These are phyloP conservation scores for Gephyroberyx darwinii DNA, from an alignment of 2,797 vertebrate species.

Conservation along the genomic window DNA sequence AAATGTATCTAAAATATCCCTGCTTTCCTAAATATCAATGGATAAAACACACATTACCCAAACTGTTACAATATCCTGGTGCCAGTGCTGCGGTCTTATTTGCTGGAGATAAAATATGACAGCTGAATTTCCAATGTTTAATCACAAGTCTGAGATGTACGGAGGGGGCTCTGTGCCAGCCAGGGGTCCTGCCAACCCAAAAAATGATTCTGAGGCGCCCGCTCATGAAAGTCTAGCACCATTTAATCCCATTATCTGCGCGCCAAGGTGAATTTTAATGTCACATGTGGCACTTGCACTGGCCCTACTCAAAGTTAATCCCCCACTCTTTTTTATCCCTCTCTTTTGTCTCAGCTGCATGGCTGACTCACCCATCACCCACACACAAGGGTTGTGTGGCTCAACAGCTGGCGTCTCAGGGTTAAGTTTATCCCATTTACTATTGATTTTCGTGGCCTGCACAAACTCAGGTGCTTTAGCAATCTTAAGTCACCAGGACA, in stretches of 20 bases:
- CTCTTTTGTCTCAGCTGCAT: constrained; percentile 67
- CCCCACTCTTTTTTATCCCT: constrained; percentile 45
- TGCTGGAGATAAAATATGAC: too few species aligned
- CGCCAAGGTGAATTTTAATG: constrained; percentile 68
- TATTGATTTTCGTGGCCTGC: constrained; percentile 49
- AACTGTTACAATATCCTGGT: too few species aligned
- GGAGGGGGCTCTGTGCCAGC: not conserved
- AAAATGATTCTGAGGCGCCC: constrained; percentile 24
- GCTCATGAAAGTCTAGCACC: constrained; percentile 55
- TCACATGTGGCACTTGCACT: constrained; percentile 46
- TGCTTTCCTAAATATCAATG: too few species aligned
- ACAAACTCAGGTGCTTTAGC: constrained; percentile 16
- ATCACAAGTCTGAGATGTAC: too few species aligned
- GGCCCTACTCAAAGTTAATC: constrained; percentile 55
- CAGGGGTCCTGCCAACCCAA: constrained; percentile 34
- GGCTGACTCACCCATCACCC: constrained; percentile 57
- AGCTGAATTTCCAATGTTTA: too few species aligned
- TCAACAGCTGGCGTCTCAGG: constrained; percentile 62
- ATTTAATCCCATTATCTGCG: constrained; percentile 72
- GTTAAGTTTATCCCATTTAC: constrained; percentile 60
- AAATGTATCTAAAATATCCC: too few species aligned
- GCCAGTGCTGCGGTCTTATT: too few species aligned
- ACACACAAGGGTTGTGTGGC: constrained; percentile 40
- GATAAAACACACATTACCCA: too few species aligned
- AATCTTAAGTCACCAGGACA: constrained; percentile 16